Evolutionary conservation across 37 sponge, comb jelly and placozoan genomes (phyloP), one percentile per base, ranked within the genome.

Genomic region (Oscarella lobularis): DNA sequence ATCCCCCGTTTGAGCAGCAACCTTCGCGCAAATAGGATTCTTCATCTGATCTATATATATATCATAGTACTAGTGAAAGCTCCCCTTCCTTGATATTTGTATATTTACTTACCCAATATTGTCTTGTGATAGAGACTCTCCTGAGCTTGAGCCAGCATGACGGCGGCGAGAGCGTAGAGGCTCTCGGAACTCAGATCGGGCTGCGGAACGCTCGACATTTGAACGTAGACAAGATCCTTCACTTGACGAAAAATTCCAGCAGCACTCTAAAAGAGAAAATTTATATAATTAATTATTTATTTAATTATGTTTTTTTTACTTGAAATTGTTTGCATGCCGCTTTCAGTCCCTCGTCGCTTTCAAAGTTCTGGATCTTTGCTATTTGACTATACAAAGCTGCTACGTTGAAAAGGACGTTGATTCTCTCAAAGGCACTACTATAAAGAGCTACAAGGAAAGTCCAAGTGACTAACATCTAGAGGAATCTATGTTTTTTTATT

Each of bases 101-200:
- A n/a, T 54, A 54, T 27, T 27, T 54, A 27, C 27, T 68, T 35
- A 68, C 71, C 71, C 6, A 14, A 20, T 68, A 35, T 67, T 27
- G 87, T 91, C 82, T 96, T 96, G 76, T 82, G 74, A 31, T 79
- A 87, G 73, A 92, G 85, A n/a, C 80, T 75, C 75, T 96, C 97
- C 75, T 96, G 97, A 39, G 90, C 92, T 40, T 96, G 92, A 9
- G 92, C 97, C 74, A 92, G 74, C 97, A 96, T 96, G 29, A 92
- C 83, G 29, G 85, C 75, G 4, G 80, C 67, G 41, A 96, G 83
- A 71, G 92, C 89, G 9, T 81, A 82, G 33, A 86, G 79, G 66
- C 73, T 66, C 68, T 96, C 97, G 2, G 90, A 84, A 14, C 85
- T 77, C 66, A 96, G 80, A 76, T 96, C 97, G 38, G 97, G 97